Evolutionary conservation across 2,888 invertebrate genomes (phyloP), one percentile per base, ranked within the genome.

Genomic region (Parnassius smintheus): DNA sequence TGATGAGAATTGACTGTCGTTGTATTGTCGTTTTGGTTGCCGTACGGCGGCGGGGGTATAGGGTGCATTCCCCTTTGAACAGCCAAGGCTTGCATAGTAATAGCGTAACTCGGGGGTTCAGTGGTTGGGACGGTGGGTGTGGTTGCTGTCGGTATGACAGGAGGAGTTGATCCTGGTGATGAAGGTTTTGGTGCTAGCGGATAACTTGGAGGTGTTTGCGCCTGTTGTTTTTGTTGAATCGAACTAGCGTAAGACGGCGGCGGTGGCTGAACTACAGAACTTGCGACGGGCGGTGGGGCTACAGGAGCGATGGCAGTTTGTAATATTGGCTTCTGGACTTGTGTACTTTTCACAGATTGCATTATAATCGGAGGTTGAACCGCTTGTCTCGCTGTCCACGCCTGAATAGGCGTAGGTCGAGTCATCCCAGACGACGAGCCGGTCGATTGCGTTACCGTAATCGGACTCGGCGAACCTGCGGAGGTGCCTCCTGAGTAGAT

Each of bases 271-370:
- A 82, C 84, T 22, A 78, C 80, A n/a, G 93, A 89, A 41, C 93
- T 88, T 45, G 88, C 86, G 45, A 85, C 91, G 64, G 93, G 85
- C 52, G 92, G 91, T 2, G 96, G 96, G 12, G 96, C 94, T 41
- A 96, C 95, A 1, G 98, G 98, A n/a, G 97, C 98, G 56, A 98
- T 97, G 10, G 98, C 98, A 13, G 98, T 98, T 88, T 98, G 98
- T 68, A 98, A 91, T 42, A 98, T 95, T 0, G 98, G 98, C 82
- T 98, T 98, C 80, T 98, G 98, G 49, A 98, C 98, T 85, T 98
- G 98, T 18, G 98, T 98, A 89, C 98, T 98, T 83, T 97, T 97
- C 18, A 98, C 98, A 44, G 98, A 97, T 83, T 98, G 98, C 98
- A 98, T 98, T 68, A 98, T 98, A 70, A 98, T 97, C 9, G 98